Evolutionary conservation across 2,888 invertebrate species (phyloP).

Genomic region (Lamellibrachia satsuma): DNA sequence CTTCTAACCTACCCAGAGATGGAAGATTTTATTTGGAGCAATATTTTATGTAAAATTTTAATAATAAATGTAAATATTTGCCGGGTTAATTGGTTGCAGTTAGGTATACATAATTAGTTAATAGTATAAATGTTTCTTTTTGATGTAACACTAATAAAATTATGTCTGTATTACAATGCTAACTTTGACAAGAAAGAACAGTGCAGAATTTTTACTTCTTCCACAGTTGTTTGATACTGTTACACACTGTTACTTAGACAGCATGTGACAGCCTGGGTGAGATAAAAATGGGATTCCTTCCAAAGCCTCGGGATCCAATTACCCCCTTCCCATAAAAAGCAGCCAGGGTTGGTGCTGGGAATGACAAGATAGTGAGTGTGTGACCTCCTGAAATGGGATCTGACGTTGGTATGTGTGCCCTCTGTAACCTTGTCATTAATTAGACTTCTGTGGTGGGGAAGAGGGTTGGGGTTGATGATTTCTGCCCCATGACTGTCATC

Average conservation of each 20-base stretch:
- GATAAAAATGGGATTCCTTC: constrained; percentile 17
- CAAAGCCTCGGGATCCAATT: neutral
- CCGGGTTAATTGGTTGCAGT: neutral
- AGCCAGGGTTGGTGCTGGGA: neutral
- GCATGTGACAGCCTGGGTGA: constrained; percentile 11
- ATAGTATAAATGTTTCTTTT: neutral
- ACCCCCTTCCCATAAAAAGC: neutral
- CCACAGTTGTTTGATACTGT: constrained; percentile 6
- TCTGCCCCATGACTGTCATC: constrained; percentile 13
- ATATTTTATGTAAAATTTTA: neutral
- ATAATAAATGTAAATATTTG: neutral
- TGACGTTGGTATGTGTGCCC: neutral
- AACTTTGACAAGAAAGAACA: neutral
- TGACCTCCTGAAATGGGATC: neutral
- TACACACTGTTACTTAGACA: constrained; percentile 8
- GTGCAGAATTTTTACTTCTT: neutral
- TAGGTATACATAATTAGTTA: neutral
- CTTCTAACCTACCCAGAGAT: neutral
- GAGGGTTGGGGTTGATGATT: constrained; percentile 6
- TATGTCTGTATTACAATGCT: neutral
- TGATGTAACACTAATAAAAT: neutral
- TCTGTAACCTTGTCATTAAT: constrained; percentile 1
- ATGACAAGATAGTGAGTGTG: neutral
- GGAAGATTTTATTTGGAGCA: neutral
- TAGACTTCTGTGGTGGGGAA: neutral